These are phyloP conservation scores for Agapostemon virescens DNA, from an alignment of 2,888 invertebrate species.

Conservation along the genomic window DNA sequence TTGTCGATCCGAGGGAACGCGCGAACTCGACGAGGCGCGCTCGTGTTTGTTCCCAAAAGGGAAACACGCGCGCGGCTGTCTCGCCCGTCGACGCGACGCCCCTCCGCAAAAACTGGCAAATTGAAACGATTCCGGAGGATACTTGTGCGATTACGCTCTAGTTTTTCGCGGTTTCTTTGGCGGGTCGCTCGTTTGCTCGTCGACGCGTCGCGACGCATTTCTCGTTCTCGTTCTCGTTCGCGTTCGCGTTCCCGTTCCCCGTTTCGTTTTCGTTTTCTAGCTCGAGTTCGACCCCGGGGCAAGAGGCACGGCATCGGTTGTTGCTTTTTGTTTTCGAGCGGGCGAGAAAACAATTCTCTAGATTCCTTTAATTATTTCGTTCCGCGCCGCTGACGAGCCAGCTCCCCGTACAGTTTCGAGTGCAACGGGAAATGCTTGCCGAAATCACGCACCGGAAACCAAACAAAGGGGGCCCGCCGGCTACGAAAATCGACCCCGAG, in stretches of 20 bases:
- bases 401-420: not conserved
- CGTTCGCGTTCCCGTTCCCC: not conserved
- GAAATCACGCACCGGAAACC: conserved; percentile 7
- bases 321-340: not conserved
- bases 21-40: not conserved
- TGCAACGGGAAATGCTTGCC: not conserved
- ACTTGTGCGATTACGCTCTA: not conserved
- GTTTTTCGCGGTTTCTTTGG: not conserved
- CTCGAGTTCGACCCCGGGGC: not conserved
- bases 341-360: conserved; percentile 3
- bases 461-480: conserved; percentile 4
- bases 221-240: no score
- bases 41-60: not conserved
- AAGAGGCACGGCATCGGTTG: not conserved
- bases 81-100: not conserved
- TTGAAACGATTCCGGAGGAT: not conserved
- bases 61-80: not conserved
- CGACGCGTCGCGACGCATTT: not conserved
- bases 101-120: not conserved
- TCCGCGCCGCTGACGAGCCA: not conserved
- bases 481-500: not conserved
- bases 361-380: conserved; percentile 22
- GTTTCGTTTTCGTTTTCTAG: not conserved
- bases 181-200: not conserved
- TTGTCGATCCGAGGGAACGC: not conserved